Base-by-base conservation (phyloP, 1,140 invertebrate species). In the Dreissena rostriformis region DNA sequence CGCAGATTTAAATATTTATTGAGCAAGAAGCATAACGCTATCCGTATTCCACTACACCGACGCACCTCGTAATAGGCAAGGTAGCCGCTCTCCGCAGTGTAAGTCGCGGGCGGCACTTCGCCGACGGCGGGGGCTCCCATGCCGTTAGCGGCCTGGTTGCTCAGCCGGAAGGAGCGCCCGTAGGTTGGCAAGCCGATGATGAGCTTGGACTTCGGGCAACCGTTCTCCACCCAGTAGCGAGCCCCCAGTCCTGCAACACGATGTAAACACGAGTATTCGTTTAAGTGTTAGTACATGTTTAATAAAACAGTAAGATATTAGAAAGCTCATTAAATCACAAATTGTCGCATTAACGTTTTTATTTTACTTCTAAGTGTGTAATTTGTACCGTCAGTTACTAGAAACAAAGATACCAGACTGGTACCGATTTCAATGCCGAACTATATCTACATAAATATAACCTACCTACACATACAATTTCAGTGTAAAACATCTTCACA, bases 131-230 rank as follows among this genome's bases (percentile, higher is more conserved):
- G 73, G 14, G 76, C 87, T 1, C 87, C 87, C 1, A 88, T 49
- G 1, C 49, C 77, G 26, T 70, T 57, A 17, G 84, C 65, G 24
- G 71, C 28, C 22, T 72, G 11, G 65, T 74, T 24, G 11, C 65
- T 57, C 24, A 91, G 71, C 14, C 78, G 86, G 68, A 90, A 91
- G 24, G 84, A 80, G 24, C 90, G 63, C 0, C 90, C 91, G 55
- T 90, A 91, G 11, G 86, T 82, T 2, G 98, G 97, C 96, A 99
- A 98, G 86, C 98, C 98, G 91, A 99, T 97, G 71, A 99, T 95
- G 67, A 99, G 94, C 93, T 99, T 99, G 86, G 98, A 97, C 91
- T 98, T 98, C 0, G 98, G 98, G 17, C 98, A 97, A 28, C 98
- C 98, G 86, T 87, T 68, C 8, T 63, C 2, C 11, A 87, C 83